Evolutionary conservation across 2,113 vertebrate genomes (phyloP).

Genomic region (Tachysurus fulvidraco): DNA sequence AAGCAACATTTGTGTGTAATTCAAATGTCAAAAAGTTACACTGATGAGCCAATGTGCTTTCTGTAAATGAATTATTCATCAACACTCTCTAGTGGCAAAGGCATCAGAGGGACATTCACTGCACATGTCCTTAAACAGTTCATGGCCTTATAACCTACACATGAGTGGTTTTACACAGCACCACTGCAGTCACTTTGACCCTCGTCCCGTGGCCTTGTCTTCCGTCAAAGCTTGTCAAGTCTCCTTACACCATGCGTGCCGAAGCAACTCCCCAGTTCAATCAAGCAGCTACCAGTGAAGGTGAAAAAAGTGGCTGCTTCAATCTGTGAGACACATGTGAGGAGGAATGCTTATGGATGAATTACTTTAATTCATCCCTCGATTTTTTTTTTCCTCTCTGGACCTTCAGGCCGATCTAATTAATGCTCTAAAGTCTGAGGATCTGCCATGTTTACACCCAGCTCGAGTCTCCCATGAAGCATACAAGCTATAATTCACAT

Average conservation of each 20-base stretch:
- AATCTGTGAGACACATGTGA: slow-evolving; percentile 19
- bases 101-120: not conserved
- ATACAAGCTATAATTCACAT: slow-evolving; percentile 31
- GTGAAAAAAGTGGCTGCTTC: slow-evolving; percentile 24
- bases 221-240: slow-evolving; percentile 30
- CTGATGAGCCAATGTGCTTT: not conserved
- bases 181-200: slow-evolving; percentile 19
- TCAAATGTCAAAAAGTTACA: slow-evolving; percentile 6
- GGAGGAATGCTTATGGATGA: slow-evolving; percentile 38
- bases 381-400: slow-evolving; percentile 34
- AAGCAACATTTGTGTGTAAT: not conserved
- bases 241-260: not conserved
- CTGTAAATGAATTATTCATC: slow-evolving; percentile 9
- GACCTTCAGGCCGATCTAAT: slow-evolving; percentile 49
- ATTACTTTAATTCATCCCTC: slow-evolving; percentile 45
- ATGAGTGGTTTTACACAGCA: slow-evolving; percentile 14
- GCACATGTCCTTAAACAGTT: slow-evolving; percentile 11
- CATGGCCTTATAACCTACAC: slow-evolving; percentile 6
- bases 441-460: slow-evolving; percentile 30
- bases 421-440: slow-evolving; percentile 42
- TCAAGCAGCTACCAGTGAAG: not conserved
- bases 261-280: not conserved
- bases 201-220: slow-evolving; percentile 13
- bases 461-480: slow-evolving; percentile 39
- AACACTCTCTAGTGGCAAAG: not conserved